These are phyloP conservation scores for Hephaestus fuliginosus DNA, from an alignment of 2,797 vertebrate genomes.

Conservation along the genomic window DNA sequence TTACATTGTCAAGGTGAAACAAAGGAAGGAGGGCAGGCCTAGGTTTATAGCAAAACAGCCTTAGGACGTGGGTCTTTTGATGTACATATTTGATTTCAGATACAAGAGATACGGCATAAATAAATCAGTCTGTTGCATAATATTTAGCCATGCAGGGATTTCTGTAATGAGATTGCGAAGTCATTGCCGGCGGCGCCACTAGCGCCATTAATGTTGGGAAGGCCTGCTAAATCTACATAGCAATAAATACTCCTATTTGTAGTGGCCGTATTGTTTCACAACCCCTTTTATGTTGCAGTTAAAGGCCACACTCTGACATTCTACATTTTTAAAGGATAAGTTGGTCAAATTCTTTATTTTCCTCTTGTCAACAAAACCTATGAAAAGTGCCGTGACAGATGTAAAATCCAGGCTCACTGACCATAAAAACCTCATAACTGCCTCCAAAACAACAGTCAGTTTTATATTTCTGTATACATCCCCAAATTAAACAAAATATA, in stretches of 20 bases:
- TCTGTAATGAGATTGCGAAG: background rate
- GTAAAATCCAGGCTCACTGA: no score
- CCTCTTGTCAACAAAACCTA: no score
- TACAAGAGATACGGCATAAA: constrained; percentile 1
- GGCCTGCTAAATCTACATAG: background rate
- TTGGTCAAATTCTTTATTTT: no score
- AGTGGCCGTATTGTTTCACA: constrained; percentile 1
- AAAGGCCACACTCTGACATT: constrained; percentile 13
- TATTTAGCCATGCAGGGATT: background rate
- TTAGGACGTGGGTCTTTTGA: background rate
- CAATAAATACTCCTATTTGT: constrained; percentile 4
- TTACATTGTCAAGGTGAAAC: constrained; percentile 92
- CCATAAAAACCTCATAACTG: background rate
- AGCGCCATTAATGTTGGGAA: background rate
- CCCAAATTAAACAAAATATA: background rate
- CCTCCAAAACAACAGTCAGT: background rate
- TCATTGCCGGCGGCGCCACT: background rate
- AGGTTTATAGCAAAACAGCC: constrained; percentile 5
- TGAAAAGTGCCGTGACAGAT: background rate
- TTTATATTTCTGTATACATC: no score
- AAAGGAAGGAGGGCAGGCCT: background rate
- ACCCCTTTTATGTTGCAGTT: no score
- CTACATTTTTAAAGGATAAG: constrained; percentile 8
- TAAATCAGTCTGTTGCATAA: constrained; percentile 6
- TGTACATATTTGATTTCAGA: constrained; percentile 24